Percentiles rank a stretch among this genome's conserved stretches.
Conservation (phyloP, 2,888 invertebrate genomes). For the Tetranychus truncatus region DNA sequence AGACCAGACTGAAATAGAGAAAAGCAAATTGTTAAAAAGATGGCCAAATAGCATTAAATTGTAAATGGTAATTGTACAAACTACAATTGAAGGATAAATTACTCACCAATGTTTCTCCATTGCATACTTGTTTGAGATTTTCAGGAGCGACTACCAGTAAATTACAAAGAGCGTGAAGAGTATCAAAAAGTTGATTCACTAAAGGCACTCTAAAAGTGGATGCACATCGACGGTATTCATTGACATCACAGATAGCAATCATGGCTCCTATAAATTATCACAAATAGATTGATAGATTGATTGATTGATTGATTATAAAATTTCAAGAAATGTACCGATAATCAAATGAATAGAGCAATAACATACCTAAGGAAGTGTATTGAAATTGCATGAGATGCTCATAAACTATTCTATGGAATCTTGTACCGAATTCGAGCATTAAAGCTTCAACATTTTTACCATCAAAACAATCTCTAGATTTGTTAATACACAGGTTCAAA, state of each 20-base stretch:
- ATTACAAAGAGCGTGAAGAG: constrained; percentile 85
- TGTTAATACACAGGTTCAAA: constrained; percentile 52
- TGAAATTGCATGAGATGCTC: constrained; percentile 86
- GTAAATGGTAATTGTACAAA: not conserved
- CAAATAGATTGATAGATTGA: not conserved
- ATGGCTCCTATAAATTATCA: constrained; percentile 53
- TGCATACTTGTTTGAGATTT: constrained; percentile 83
- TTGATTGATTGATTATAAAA: not conserved
- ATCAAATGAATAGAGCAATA: not conserved
- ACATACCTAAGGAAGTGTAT: constrained; percentile 68
- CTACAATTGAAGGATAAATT: not conserved
- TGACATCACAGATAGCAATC: constrained; percentile 93
- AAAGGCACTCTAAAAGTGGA: constrained; percentile 55
- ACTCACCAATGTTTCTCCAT: constrained; percentile 72
- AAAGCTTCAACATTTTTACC: constrained; percentile 76
- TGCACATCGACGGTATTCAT: constrained; percentile 82
- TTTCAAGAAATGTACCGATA: not conserved
- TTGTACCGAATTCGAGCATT: constrained; percentile 66
- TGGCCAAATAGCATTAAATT: constrained; percentile 13
- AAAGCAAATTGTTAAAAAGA: constrained; percentile 28
- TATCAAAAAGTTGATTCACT: constrained; percentile 76
- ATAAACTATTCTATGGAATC: constrained; percentile 80
- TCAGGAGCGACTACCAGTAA: constrained; percentile 82
- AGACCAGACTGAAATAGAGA: constrained; percentile 53
- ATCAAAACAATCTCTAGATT: constrained; percentile 63